Evolutionary conservation across 1,140 invertebrate species (phyloP).

Genomic region (Anoplolepis gracilipes): DNA sequence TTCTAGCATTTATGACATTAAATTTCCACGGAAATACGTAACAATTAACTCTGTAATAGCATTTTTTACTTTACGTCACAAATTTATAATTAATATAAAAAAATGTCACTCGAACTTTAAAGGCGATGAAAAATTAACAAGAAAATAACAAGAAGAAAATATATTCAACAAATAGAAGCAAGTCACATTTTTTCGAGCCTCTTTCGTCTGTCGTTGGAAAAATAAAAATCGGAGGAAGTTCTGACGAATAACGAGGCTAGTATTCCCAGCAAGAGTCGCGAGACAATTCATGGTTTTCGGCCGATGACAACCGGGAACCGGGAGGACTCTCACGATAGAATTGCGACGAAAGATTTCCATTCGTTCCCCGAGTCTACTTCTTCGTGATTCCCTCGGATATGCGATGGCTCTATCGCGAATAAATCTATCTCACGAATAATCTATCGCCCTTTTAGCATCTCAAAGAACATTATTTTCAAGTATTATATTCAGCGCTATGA

Average conservation of each 20-base stretch:
- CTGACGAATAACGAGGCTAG: constrained; percentile 7
- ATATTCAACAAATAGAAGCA: constrained; percentile 3
- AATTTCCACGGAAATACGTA: neutral
- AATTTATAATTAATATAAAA: constrained; percentile 16
- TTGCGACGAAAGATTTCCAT: constrained; percentile 60
- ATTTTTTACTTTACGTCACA: neutral
- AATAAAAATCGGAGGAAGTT: constrained; percentile 56
- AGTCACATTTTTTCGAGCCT: neutral
- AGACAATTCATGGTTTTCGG: constrained; percentile 72
- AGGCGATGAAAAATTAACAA: neutral
- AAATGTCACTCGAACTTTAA: neutral
- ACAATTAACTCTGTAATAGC: neutral
- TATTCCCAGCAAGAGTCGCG: constrained; percentile 53
- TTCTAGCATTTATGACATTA: neutral
- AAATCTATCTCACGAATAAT: neutral
- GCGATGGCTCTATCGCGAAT: neutral
- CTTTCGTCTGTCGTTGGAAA: constrained; percentile 40
- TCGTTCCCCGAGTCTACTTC: neutral
- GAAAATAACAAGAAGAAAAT: too few relatives aligned
- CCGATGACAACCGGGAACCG: constrained; percentile 59
- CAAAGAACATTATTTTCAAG: neutral
- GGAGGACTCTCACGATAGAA: constrained; percentile 6
- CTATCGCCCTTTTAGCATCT: neutral
- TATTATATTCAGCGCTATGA: too few relatives aligned
- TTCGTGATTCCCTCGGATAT: neutral